Evolutionary conservation across 1,140 invertebrate genomes (phyloP).

Genomic region (Drosophila mojavensis): DNA sequence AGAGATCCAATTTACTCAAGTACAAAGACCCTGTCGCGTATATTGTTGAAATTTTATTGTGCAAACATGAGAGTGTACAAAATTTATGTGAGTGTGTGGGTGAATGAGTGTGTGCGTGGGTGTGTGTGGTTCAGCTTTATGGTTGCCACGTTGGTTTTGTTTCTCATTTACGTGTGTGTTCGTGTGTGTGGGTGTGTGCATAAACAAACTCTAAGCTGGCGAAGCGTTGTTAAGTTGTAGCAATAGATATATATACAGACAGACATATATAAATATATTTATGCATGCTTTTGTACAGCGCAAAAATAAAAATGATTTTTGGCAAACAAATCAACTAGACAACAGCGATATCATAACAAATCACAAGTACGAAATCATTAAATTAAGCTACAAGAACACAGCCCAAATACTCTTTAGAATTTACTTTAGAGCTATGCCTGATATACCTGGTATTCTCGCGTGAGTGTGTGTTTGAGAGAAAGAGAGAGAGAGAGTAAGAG

Average conservation of each 20-base stretch:
- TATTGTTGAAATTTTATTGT: conserved; percentile 82
- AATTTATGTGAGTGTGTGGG: conserved; percentile 19
- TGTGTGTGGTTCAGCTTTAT: conserved; percentile 58
- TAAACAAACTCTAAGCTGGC: conserved; percentile 60
- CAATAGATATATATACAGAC: conserved; percentile 8
- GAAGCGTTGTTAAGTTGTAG: conserved; percentile 67
- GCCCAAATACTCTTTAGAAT: conserved; percentile 15
- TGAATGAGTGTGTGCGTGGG: conserved; percentile 4
- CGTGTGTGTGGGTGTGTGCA: conserved; percentile 11
- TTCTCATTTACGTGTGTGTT: conserved; percentile 54
- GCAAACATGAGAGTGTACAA: conserved; percentile 67
- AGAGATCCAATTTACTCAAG: conserved; percentile 81
- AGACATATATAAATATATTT: conserved; percentile 5
- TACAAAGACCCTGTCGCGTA: conserved; percentile 77
- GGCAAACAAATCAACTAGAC: conserved; percentile 73
- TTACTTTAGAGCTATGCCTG: background rate
- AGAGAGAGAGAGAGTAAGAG: too few species aligned
- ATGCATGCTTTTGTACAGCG: conserved; percentile 49
- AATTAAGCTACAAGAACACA: background rate
- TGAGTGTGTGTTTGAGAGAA: too few species aligned
- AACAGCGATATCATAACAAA: conserved; percentile 35
- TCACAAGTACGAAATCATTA: conserved; percentile 19
- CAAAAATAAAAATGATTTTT: conserved; percentile 79
- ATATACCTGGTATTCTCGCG: background rate
- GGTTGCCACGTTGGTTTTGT: conserved; percentile 71